These are phyloP conservation scores for Laupala kohalensis DNA, from an alignment of 1,140 invertebrate genomes.

Conservation along the genomic window DNA sequence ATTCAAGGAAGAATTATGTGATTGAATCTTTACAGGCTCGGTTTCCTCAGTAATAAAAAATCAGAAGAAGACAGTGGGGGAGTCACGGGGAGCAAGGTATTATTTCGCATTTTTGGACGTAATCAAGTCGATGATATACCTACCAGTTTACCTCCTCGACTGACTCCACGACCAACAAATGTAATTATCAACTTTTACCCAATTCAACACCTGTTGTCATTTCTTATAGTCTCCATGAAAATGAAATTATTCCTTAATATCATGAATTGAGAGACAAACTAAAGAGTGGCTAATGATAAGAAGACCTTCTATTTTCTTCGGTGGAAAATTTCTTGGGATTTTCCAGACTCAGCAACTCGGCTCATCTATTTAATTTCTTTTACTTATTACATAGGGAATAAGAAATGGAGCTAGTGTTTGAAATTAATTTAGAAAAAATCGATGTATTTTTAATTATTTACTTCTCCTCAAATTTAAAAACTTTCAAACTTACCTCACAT, in stretches of 20 bases:
- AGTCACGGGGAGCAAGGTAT: slow-evolving; percentile 24
- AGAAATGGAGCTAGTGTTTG: too few relatives aligned
- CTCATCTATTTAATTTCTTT: background rate
- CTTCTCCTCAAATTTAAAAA: too few relatives aligned
- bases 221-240: background rate
- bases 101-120: slow-evolving; percentile 24
- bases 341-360: background rate
- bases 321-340: background rate
- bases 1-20: background rate
- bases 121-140: slow-evolving; percentile 23
- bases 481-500: too few relatives aligned
- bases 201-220: background rate
- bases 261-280: background rate
- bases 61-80: slow-evolving; percentile 30
- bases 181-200: slow-evolving; percentile 21
- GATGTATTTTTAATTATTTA: too few relatives aligned
- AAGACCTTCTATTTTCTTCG: background rate
- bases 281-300: background rate
- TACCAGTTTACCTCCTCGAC: slow-evolving; percentile 23
- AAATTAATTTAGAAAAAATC: too few relatives aligned
- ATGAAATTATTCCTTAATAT: background rate
- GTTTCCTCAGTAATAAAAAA: slow-evolving; percentile 34
- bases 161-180: slow-evolving; percentile 33
- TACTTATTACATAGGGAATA: too few relatives aligned
- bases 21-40: slow-evolving; percentile 24